Conservation (phyloP, 1,140 invertebrate species). For the Dinothrombium tinctorium region DNA sequence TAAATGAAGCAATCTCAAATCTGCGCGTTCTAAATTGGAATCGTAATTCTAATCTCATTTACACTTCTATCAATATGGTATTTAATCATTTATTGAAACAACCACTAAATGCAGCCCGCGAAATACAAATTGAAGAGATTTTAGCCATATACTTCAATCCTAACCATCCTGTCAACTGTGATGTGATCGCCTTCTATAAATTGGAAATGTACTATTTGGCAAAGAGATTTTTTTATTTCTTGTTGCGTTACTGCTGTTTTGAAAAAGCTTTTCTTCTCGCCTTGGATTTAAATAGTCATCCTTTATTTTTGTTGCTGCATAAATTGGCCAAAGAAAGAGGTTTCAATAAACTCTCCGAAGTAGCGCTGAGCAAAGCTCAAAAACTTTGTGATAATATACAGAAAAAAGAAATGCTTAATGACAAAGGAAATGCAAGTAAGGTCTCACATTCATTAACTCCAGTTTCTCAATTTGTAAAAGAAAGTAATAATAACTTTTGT, state of each 20-base stretch:
- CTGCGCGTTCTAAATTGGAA: slow-evolving; percentile 13
- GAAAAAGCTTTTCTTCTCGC: slow-evolving; percentile 15
- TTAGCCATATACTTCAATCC: slow-evolving; percentile 13
- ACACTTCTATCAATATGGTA: slow-evolving; percentile 12
- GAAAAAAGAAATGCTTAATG: too few relatives aligned
- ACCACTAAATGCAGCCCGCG: slow-evolving; percentile 7
- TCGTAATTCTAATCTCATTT: slow-evolving; percentile 6
- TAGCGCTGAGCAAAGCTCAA: slow-evolving; percentile 3
- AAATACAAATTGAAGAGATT: slow-evolving; percentile 11
- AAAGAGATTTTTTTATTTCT: slow-evolving; percentile 14
- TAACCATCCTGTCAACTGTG: slow-evolving; percentile 8
- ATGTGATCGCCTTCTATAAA: slow-evolving; percentile 10
- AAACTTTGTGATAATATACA: neutral
- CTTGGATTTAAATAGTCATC: slow-evolving; percentile 12
- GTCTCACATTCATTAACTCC: too few relatives aligned
- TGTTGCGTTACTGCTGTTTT: slow-evolving; percentile 10
- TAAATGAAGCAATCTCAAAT: slow-evolving; percentile 13
- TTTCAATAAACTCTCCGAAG: slow-evolving; percentile 9
- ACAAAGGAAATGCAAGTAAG: too few relatives aligned
- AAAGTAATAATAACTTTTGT: too few relatives aligned
- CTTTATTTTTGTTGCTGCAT: slow-evolving; percentile 13
- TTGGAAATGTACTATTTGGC: slow-evolving; percentile 12
- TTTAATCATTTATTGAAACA: slow-evolving; percentile 12
- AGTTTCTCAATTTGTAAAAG: too few relatives aligned
- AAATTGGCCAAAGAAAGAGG: slow-evolving; percentile 13